Evolutionary conservation across 23 tunicate species (phyloP).

Genomic region (Trididemnum miniatum): DNA sequence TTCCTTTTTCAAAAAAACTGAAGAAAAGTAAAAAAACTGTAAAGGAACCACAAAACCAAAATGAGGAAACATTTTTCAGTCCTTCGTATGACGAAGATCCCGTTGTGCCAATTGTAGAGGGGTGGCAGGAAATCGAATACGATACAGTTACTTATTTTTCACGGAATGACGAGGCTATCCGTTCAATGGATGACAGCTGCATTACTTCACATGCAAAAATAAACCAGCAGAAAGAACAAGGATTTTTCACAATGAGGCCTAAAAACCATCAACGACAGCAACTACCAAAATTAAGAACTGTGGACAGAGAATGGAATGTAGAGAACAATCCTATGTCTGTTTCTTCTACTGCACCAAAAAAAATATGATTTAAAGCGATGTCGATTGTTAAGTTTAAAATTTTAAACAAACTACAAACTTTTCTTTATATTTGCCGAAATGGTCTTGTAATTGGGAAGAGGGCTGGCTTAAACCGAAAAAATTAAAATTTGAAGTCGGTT

Average conservation of each 20-base stretch:
- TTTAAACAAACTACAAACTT: too few species aligned
- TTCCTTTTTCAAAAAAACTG: conserved; percentile 17
- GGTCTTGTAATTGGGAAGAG: too few species aligned
- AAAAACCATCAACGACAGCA: conserved; percentile 62
- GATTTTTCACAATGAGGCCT: conserved; percentile 73
- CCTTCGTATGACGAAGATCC: conserved; percentile 71
- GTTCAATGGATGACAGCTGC: neutral
- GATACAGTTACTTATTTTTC: neutral
- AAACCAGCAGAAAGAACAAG: neutral
- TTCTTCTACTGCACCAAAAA: conserved; percentile 72
- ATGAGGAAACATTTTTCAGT: conserved; percentile 52
- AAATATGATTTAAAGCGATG: too few species aligned
- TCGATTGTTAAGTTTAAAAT: too few species aligned
- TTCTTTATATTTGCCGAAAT: too few species aligned
- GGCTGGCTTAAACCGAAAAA: too few species aligned
- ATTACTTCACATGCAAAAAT: too few species aligned
- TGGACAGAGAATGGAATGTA: conserved; percentile 36
- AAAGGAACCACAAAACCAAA: neutral
- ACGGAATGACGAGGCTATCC: neutral
- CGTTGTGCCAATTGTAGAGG: conserved; percentile 46
- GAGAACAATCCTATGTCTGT: conserved; percentile 55
- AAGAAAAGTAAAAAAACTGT: conserved; percentile 28
- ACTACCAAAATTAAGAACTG: conserved; percentile 52
- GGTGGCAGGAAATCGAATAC: conserved; percentile 71
- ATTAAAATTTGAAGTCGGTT: too few species aligned